phyloP scores from a whole-genome alignment of 2,113 vertebrate genomes.

The Paracanthobrama guichenoti region DNA sequence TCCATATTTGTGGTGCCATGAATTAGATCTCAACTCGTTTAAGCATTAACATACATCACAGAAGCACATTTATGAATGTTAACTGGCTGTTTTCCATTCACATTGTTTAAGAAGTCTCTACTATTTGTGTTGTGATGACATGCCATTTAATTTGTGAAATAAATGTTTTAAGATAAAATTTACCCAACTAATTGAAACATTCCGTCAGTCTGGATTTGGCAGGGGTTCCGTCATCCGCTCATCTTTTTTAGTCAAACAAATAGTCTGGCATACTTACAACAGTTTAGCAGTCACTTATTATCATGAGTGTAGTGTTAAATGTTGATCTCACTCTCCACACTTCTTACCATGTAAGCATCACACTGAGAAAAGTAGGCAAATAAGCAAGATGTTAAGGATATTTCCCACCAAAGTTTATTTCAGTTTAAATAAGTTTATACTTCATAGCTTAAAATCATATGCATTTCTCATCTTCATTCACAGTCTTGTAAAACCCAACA shows the following conservation, averaged over 20 bases:
- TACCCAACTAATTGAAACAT: slow-evolving; percentile 53
- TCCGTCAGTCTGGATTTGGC: neutral
- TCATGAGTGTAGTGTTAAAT: neutral
- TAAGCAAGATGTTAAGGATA: slow-evolving; percentile 23
- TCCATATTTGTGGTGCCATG: neutral
- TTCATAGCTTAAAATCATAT: slow-evolving; percentile 68
- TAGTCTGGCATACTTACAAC: neutral
- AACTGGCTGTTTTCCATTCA: neutral
- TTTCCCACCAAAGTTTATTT: slow-evolving; percentile 69
- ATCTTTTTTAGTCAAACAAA: neutral
- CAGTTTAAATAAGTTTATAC: slow-evolving; percentile 75
- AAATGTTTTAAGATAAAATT: neutral
- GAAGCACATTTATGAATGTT: neutral
- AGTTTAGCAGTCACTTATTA: neutral
- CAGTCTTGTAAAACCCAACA: slow-evolving; percentile 65
- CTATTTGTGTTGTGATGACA: neutral
- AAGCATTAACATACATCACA: neutral
- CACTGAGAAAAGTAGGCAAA: slow-evolving; percentile 55
- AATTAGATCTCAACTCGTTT: neutral
- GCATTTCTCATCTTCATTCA: slow-evolving; percentile 69
- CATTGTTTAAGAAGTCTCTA: neutral
- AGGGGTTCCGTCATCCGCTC: neutral
- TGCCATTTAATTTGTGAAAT: slow-evolving; percentile 31
- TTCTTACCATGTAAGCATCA: neutral
- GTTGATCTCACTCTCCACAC: neutral